Conservation (phyloP, 2,113 vertebrate genomes). For the Macrotus californicus region DNA sequence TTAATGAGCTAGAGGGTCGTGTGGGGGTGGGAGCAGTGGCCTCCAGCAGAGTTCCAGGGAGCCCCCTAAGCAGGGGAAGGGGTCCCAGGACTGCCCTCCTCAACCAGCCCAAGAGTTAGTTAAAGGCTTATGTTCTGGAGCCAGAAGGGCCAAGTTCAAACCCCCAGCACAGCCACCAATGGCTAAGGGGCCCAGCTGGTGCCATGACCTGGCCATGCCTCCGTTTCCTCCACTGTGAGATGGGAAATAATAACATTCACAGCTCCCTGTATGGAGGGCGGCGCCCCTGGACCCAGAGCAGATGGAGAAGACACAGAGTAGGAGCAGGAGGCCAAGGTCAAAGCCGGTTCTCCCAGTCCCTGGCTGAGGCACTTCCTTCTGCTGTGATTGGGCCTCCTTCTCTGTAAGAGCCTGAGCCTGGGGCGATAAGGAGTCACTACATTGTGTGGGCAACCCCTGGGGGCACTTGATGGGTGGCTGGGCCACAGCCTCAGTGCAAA, state of each 20-base stretch:
- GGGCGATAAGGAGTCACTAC: background rate
- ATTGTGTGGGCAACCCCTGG: rapidly evolving
- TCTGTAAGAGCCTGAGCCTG: rapidly evolving
- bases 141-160: background rate
- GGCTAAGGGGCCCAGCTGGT: too few relatives aligned
- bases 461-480: too few relatives aligned
- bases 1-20: slow-evolving; percentile 47
- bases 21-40: background rate
- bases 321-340: rapidly evolving
- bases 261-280: rapidly evolving
- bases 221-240: background rate
- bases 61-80: background rate
- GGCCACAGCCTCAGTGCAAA: rapidly evolving
- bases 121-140: background rate
- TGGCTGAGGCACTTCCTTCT: background rate
- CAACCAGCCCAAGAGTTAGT: background rate
- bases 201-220: background rate
- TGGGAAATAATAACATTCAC: background rate
- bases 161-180: background rate
- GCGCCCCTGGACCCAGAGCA: background rate
- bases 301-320: too few relatives aligned
- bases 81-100: background rate
- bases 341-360: background rate
- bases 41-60: background rate
- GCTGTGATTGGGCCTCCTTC: background rate